phyloP scores from a whole-genome alignment of 2,888 invertebrate genomes.

The Pantelozetes paolii region DNA sequence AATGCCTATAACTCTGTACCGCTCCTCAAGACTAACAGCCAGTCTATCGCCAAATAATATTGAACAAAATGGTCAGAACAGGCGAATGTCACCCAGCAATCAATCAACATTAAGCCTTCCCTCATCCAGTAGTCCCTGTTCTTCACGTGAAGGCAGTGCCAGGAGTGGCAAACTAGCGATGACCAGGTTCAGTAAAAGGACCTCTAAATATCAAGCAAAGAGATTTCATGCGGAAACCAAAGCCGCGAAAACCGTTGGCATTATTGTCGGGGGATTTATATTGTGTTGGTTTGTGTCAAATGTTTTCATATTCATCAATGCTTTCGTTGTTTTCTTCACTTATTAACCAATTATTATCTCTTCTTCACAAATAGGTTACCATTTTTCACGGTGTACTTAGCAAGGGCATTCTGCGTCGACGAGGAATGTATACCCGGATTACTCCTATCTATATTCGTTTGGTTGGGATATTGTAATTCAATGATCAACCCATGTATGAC shows the following conservation, averaged over 20 bases:
- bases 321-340: no score
- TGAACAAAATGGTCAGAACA: conserved; percentile 16
- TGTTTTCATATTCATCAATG: no score
- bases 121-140: conserved; percentile 40
- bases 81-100: conserved; percentile 36
- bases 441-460: conserved; percentile 54
- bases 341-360: no score
- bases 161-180: conserved; percentile 32
- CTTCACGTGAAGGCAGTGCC: conserved; percentile 41
- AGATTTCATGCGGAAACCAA: conserved; percentile 92
- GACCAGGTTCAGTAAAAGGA: conserved; percentile 75
- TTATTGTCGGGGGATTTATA: conserved; percentile 95
- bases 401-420: conserved; percentile 74
- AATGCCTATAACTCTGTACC: conserved; percentile 40
- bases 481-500: conserved; percentile 42
- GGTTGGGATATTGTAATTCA: conserved; percentile 90
- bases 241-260: conserved; percentile 91
- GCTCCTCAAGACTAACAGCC: conserved; percentile 28
- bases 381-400: conserved; percentile 89
- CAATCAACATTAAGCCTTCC: conserved; percentile 34
- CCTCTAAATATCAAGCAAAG: conserved; percentile 81
- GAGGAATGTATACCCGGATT: conserved; percentile 64
- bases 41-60: conserved; percentile 15
- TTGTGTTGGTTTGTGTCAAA: conserved; percentile 94
- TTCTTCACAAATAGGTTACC: no score